Percentiles rank a stretch among this genome's conserved stretches.
These are phyloP conservation scores for Motacilla alba DNA, from an alignment of 2,113 vertebrate genomes.

Conservation along the genomic window DNA sequence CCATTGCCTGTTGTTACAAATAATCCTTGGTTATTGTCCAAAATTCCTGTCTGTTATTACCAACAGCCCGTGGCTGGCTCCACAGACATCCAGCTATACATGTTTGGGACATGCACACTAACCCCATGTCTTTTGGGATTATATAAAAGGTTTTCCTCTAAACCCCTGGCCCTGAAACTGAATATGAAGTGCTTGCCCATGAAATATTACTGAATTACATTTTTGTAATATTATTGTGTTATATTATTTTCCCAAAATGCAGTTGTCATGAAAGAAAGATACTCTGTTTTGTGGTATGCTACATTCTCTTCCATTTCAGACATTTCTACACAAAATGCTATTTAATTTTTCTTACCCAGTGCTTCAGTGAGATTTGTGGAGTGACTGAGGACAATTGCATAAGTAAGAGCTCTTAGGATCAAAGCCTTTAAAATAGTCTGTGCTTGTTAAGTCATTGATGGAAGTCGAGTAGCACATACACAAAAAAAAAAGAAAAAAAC, in stretches of 20 bases:
- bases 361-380: slow-evolving; percentile 4
- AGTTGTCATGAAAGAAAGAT: neutral
- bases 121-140: neutral
- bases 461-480: neutral
- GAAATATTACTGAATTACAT: neutral
- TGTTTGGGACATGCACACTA: neutral
- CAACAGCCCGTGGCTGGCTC: neutral
- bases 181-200: neutral
- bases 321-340: neutral
- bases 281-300: neutral
- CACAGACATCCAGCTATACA: fast-evolving
- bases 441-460: neutral
- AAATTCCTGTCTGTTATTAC: neutral
- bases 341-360: slow-evolving; percentile 6
- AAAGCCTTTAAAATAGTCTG: slow-evolving; percentile 11
- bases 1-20: neutral
- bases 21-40: neutral
- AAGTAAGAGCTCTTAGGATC: neutral
- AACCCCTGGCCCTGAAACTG: neutral
- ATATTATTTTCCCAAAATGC: neutral
- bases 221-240: neutral
- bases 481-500: no score
- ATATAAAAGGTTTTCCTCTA: neutral
- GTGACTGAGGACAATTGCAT: neutral
- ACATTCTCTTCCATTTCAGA: neutral